A percentile compares a stretch with the other conserved stretches of the same genome.
phyloP scores from a whole-genome alignment of 2,113 vertebrate genomes.

The Mesoclemmys tuberculata region DNA sequence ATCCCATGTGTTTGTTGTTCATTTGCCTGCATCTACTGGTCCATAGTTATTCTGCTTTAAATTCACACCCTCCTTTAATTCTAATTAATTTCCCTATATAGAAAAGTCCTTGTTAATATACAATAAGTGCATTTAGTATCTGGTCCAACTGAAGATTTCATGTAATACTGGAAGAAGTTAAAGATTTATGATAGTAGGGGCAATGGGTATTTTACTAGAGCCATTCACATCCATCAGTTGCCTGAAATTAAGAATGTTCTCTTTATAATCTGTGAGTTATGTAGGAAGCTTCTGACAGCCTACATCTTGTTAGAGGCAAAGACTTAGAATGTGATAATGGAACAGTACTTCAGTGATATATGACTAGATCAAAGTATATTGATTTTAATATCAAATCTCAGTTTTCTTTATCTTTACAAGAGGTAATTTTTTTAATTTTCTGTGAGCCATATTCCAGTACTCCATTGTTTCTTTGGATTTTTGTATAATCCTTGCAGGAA shows the following conservation, averaged over 20 bases:
- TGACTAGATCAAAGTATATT: conserved; percentile 53
- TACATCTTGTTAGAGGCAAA: conserved; percentile 18
- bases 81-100: neutral
- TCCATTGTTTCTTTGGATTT: neutral
- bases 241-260: conserved; percentile 63
- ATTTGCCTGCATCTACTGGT: neutral
- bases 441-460: conserved; percentile 15
- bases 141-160: conserved; percentile 17
- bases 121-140: neutral
- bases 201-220: conserved; percentile 40
- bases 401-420: conserved; percentile 54
- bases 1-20: neutral
- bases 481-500: neutral
- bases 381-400: conserved; percentile 51
- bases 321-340: conserved; percentile 55
- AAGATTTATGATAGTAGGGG: conserved; percentile 42
- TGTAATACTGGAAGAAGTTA: neutral
- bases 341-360: conserved; percentile 49
- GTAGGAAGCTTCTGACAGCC: conserved; percentile 53
- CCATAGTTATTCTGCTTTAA: neutral
- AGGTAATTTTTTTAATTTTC: neutral
- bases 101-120: neutral
- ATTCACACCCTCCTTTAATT: neutral
- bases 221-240: conserved; percentile 63
- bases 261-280: conserved; percentile 50